A percentile compares a stretch with the other conserved stretches of the same genome.
Evolutionary conservation across 2,113 vertebrate genomes (phyloP).

Genomic region (Peucedramus taeniatus): DNA sequence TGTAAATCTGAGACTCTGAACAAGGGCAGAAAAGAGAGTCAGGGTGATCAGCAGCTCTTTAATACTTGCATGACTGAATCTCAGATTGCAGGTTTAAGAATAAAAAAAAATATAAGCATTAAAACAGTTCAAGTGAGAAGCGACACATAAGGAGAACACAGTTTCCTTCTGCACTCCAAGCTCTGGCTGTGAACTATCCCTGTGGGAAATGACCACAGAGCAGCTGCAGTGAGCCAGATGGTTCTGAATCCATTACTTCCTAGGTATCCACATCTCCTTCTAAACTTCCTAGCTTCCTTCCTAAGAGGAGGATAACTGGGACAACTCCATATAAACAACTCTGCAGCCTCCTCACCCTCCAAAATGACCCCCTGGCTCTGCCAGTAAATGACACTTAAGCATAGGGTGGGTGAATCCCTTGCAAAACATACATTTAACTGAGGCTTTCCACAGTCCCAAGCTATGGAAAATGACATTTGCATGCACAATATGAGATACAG

Average conservation of each 20-base stretch:
- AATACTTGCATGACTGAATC: conserved; percentile 22
- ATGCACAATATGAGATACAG: background rate
- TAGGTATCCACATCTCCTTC: background rate
- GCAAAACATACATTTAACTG: background rate
- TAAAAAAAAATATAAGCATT: conserved; percentile 3
- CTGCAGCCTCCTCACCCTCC: background rate
- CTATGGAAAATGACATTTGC: background rate
- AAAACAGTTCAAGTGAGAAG: conserved; percentile 37
- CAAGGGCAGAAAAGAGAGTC: conserved; percentile 28
- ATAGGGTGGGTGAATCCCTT: background rate
- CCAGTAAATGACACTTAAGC: background rate
- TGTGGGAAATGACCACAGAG: background rate
- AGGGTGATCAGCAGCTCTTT: conserved; percentile 12
- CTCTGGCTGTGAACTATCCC: background rate
- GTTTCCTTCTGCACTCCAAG: background rate
- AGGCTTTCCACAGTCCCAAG: background rate
- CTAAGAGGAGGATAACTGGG: background rate
- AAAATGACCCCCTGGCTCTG: background rate
- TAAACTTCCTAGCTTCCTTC: background rate
- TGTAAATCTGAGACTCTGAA: conserved; percentile 16
- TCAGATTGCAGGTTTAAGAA: conserved; percentile 22
- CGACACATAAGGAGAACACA: background rate
- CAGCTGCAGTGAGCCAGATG: background rate
- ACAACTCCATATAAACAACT: background rate
- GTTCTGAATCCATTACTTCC: rapidly evolving